Evolutionary conservation across 2,113 vertebrate genomes (phyloP).

Genomic region (Atractosteus spatula): DNA sequence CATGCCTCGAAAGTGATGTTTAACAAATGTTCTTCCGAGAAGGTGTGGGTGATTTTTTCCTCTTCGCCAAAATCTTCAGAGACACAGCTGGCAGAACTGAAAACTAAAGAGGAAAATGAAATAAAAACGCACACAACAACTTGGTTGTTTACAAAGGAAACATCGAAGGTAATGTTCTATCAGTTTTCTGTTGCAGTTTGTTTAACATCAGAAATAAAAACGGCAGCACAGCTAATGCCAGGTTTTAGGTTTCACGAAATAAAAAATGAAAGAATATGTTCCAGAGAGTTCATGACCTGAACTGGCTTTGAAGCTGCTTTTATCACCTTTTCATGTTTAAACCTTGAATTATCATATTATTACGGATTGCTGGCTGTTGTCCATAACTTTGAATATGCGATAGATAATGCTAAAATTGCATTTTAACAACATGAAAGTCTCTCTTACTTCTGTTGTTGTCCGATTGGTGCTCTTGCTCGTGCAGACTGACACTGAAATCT

Average conservation of each 20-base stretch:
- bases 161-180: background rate
- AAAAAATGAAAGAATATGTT: background rate
- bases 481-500: constrained; percentile 29
- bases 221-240: background rate
- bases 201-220: background rate
- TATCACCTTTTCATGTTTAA: background rate
- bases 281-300: background rate
- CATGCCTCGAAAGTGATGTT: constrained; percentile 66
- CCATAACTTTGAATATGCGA: background rate
- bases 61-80: constrained; percentile 31
- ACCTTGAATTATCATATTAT: background rate
- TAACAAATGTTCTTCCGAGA: constrained; percentile 66
- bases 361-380: background rate
- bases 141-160: background rate
- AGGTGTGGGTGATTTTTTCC: constrained; percentile 38
- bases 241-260: background rate
- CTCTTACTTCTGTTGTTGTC: constrained; percentile 42
- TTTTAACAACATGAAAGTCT: background rate
- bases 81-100: constrained; percentile 35
- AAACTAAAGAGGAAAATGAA: constrained; percentile 35
- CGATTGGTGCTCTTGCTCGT: constrained; percentile 33
- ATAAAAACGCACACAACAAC: background rate
- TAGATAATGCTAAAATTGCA: background rate
- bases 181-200: background rate
- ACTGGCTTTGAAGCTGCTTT: background rate